These are phyloP conservation scores for Hippocampus kuda DNA, from an alignment of 2,797 vertebrate species.

Conservation along the genomic window DNA sequence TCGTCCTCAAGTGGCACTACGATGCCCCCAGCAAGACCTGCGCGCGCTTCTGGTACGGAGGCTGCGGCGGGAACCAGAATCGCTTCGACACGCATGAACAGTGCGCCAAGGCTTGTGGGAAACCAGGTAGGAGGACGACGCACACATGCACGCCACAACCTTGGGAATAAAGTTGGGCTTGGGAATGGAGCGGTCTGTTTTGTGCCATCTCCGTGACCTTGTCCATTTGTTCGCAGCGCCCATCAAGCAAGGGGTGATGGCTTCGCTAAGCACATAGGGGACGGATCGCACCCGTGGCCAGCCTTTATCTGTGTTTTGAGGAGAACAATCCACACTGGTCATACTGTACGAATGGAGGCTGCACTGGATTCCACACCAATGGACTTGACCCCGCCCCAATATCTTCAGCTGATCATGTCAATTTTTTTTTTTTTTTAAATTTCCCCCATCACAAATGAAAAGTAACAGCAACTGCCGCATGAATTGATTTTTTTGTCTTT, in stretches of 20 bases:
- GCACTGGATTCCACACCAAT: constrained; percentile 74
- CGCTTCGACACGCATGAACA: constrained; percentile 78
- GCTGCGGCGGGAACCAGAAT: constrained; percentile 87
- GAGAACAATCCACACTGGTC: constrained; percentile 55
- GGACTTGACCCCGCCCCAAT: constrained; percentile 55
- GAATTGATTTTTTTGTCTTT: constrained; percentile 62
- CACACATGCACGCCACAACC: too few species aligned
- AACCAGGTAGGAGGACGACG: constrained; percentile 63
- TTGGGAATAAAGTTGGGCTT: background rate
- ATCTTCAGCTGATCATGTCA: constrained; percentile 44
- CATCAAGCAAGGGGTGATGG: constrained; percentile 52
- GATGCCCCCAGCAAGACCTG: constrained; percentile 73
- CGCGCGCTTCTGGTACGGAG: constrained; percentile 87
- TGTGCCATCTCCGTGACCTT: background rate
- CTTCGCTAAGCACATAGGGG: constrained; percentile 72
- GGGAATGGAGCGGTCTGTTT: too few species aligned
- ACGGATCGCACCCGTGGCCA: constrained; percentile 15
- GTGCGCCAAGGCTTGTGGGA: constrained; percentile 76
- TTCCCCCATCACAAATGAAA: constrained; percentile 37
- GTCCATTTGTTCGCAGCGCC: constrained; percentile 44
- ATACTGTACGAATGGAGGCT: constrained; percentile 64
- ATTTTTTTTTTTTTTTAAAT: constrained; percentile 22
- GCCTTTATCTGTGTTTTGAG: constrained; percentile 19
- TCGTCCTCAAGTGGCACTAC: constrained; percentile 80
- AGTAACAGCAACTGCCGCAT: constrained; percentile 62